These are phyloP conservation scores for Melipona quadrifasciata DNA, from an alignment of 1,140 invertebrate species.

Conservation along the genomic window DNA sequence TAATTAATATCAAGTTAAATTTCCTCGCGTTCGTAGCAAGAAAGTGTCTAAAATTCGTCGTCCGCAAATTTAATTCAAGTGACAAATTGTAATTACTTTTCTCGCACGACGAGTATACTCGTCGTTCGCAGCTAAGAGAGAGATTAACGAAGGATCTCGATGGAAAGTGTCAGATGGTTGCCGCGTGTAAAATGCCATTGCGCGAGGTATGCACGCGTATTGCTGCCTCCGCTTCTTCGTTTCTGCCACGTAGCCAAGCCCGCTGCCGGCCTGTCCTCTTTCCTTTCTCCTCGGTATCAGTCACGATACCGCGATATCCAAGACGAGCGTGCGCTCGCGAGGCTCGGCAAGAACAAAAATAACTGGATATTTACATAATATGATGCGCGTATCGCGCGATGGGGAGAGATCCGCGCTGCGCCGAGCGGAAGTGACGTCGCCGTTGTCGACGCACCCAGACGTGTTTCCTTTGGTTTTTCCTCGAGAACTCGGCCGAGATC, in stretches of 20 bases:
- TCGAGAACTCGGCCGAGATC: not conserved
- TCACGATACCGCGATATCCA: conserved; percentile 37
- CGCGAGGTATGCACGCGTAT: conserved; percentile 10
- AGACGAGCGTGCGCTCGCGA: conserved; percentile 5
- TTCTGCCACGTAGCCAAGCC: conserved; percentile 2
- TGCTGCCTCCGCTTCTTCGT: not conserved
- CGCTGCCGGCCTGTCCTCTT: not conserved
- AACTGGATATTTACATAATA: conserved; percentile 64
- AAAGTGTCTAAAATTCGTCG: too few species aligned
- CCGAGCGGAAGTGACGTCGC: not conserved
- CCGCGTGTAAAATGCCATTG: conserved; percentile 13
- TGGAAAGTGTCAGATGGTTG: too few species aligned
- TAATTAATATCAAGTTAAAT: too few species aligned
- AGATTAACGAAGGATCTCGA: not conserved
- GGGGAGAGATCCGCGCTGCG: too few species aligned
- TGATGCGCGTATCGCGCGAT: conserved; percentile 12
- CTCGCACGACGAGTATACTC: too few species aligned
- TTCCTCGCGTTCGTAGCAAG: too few species aligned
- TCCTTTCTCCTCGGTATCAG: conserved; percentile 17
- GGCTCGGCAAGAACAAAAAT: conserved; percentile 46
- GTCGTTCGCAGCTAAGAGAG: too few species aligned
- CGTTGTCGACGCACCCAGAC: too few species aligned
- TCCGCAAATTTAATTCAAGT: too few species aligned
- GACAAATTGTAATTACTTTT: too few species aligned
- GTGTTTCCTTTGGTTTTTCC: not conserved